phyloP scores from a whole-genome alignment of 2,113 vertebrate species.

The Ursus arctos region DNA sequence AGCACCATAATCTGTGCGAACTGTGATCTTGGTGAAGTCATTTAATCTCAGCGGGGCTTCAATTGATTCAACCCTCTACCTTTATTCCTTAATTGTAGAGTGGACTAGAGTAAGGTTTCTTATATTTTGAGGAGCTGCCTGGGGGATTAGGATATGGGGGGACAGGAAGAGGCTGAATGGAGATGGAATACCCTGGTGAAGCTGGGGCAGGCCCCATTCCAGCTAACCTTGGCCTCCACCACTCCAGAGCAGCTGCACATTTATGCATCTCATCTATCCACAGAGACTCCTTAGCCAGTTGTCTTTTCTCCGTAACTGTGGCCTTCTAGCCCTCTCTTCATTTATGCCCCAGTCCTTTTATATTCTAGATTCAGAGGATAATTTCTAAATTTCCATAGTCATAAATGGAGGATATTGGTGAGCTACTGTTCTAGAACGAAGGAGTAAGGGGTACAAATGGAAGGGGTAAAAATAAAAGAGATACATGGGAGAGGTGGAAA shows the following conservation, averaged over 20 bases:
- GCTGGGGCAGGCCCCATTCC: background rate
- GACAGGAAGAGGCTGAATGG: background rate
- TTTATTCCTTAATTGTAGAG: constrained; percentile 63
- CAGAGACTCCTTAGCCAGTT: constrained; percentile 35
- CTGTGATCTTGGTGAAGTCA: constrained; percentile 75
- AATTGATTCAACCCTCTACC: constrained; percentile 54
- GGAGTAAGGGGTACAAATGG: background rate
- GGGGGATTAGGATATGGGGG: background rate
- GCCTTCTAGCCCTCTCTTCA: constrained; percentile 20
- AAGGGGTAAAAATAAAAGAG: constrained; percentile 48
- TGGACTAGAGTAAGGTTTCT: constrained; percentile 53
- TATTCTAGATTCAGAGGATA: constrained; percentile 28
- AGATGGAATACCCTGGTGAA: constrained; percentile 6
- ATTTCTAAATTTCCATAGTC: constrained; percentile 62
- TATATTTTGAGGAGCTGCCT: constrained; percentile 41
- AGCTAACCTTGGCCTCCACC: background rate
- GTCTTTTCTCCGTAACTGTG: constrained; percentile 54
- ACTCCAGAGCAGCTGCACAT: background rate
- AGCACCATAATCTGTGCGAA: constrained; percentile 59
- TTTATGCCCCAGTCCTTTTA: constrained; percentile 32
- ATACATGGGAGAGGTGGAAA: constrained; percentile 19
- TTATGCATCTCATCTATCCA: background rate
- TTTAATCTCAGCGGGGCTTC: constrained; percentile 73
- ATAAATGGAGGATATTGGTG: constrained; percentile 46
- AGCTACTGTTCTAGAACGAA: constrained; percentile 8